A percentile compares a stretch with the other conserved stretches of the same genome.
Conservation (phyloP, 2,888 invertebrate species). For the Spilosoma lubricipeda region DNA sequence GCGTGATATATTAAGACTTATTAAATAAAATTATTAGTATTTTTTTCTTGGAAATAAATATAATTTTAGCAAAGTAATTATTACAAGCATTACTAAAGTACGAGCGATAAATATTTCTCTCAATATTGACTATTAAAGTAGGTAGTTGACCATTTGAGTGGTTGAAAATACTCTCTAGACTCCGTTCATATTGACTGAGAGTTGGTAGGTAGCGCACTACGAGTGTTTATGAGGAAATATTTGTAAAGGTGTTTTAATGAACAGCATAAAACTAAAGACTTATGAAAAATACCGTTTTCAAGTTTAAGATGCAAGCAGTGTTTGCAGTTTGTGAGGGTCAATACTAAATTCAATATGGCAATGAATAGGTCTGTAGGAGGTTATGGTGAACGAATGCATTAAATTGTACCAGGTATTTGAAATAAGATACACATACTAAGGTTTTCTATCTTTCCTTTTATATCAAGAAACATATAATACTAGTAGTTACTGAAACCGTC, state of each 20-base stretch:
- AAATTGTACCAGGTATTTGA: too few species aligned
- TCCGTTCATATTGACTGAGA: conserved; percentile 3
- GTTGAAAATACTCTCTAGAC: neutral
- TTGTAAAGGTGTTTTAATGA: conserved; percentile 8
- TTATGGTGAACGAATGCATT: too few species aligned
- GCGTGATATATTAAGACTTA: conserved; percentile 7
- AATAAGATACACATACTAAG: too few species aligned
- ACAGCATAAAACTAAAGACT: neutral
- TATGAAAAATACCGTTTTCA: too few species aligned
- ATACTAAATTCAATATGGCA: neutral
- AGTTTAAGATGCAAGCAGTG: neutral
- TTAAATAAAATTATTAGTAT: neutral
- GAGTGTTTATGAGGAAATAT: conserved; percentile 10
- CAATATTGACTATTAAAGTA: neutral
- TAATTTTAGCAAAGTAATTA: neutral
- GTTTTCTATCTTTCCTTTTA: too few species aligned
- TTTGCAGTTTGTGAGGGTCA: neutral
- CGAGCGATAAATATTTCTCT: neutral
- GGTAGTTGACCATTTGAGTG: neutral
- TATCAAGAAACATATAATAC: too few species aligned
- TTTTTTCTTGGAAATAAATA: neutral
- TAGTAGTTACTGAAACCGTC: too few species aligned
- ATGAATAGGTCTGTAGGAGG: too few species aligned
- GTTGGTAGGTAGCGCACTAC: neutral
- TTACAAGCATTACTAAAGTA: neutral